Evolutionary conservation across 2,888 invertebrate genomes (phyloP), one percentile per base, ranked within the genome.

Genomic region (Leucania comma): DNA sequence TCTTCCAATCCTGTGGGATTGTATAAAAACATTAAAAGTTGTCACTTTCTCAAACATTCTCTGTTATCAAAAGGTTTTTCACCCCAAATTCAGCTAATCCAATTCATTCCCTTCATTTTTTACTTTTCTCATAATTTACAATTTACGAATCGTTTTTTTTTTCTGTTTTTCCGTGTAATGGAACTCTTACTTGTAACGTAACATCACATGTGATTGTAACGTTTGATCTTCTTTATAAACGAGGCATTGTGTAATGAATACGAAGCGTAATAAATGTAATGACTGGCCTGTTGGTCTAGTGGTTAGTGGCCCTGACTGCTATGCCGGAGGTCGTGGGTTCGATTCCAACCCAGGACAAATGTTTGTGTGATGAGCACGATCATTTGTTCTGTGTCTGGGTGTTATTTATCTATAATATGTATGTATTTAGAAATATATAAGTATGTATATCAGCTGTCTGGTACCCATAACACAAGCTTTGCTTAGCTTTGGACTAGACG

Each of bases 81-180:
- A n/a, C 8, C 3, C 24, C 32, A 56, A 1, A 62, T 32, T 58
- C 17, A 29, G 20, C 35, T 42, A 48, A 26, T 17, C 24, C 9
- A 26, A 51, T 35, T 59, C 0, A n/a, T 60, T 53, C 9, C 26
- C 24, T n/a, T 80, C 51, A 14, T 59, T 65, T 17, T 65, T 50
- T 64, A 51, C 42, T 54, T 58, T 35, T 50, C 14, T 3, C 24
- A 53, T 74, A 57, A 68, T 68, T 68, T 54, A 50, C 48, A 54
- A 64, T 78, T 58, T 50, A 12, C 0, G 32, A 56, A 64, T 38
- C 50, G 10, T 68, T 61, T 2, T 29, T 10, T 80, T 65, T 68
- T 24, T 60, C 24, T 60, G 67, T 65, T 79, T 65, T 48, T 24
- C 9, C 53, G 0, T 17, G 22, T 61, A 42, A 80, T 48, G 20